Evolutionary conservation across 64 coral and sea anemone genomes (phyloP).

Genomic region (Catalaphyllia jardinei): DNA sequence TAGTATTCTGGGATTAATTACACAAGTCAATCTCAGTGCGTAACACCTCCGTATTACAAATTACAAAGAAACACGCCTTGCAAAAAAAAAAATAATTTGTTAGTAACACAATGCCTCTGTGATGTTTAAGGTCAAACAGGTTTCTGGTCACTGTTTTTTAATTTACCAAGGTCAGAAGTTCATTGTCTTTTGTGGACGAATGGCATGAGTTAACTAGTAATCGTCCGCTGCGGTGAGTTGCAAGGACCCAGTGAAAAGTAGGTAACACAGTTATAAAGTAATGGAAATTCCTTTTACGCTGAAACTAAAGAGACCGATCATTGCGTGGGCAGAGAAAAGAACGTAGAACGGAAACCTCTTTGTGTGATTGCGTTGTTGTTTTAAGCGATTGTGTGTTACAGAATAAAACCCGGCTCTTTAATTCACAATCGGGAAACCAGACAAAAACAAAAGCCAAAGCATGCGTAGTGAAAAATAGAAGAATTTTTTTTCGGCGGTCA

Average conservation of each 20-base stretch:
- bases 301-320: neutral
- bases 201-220: neutral
- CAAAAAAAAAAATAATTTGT: constrained; percentile 17
- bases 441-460: neutral
- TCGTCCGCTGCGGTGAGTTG: neutral
- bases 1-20: constrained; percentile 12
- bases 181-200: neutral
- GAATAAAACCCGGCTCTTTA: neutral
- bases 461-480: neutral
- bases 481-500: neutral
- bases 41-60: neutral
- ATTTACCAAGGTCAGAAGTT: constrained; percentile 16
- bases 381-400: neutral
- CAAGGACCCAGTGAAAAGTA: neutral
- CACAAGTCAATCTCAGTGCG: neutral
- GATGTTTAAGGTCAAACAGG: neutral
- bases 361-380: neutral
- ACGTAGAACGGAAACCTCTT: neutral
- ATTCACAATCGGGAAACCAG: neutral
- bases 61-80: neutral
- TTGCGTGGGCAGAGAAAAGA: neutral
- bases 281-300: neutral
- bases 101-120: constrained; percentile 11
- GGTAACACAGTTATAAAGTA: neutral
- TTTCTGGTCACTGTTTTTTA: neutral